These are phyloP conservation scores for Pangasius mekongensis DNA, from an alignment of 2,797 vertebrate species.

Conservation along the genomic window DNA sequence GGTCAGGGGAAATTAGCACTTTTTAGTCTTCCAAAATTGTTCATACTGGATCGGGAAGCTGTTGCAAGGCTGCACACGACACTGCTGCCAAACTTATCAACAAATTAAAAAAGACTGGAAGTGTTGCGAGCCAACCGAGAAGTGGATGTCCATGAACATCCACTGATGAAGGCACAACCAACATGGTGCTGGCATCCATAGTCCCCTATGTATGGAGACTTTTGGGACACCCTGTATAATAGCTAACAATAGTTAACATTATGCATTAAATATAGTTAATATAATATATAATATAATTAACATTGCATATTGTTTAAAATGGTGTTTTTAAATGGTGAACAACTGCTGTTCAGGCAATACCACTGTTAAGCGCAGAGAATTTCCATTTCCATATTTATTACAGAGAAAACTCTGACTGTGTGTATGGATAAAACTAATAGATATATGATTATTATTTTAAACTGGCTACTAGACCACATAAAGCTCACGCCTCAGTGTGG, in stretches of 20 bases:
- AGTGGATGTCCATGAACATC: too few relatives aligned
- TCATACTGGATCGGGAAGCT: too few relatives aligned
- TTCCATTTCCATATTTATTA: neutral
- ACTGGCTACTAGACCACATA: neutral
- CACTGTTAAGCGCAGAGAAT: neutral
- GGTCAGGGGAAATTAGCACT: too few relatives aligned
- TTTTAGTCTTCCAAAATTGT: too few relatives aligned
- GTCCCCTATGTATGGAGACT: too few relatives aligned
- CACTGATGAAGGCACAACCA: too few relatives aligned
- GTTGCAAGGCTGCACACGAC: too few relatives aligned
- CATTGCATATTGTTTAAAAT: neutral
- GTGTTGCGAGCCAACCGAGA: too few relatives aligned
- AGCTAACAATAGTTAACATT: neutral
- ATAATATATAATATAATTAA: too few relatives aligned
- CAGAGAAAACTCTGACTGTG: slow-evolving; percentile 5
- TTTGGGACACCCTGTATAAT: neutral
- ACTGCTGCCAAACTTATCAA: too few relatives aligned
- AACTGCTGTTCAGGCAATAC: neutral
- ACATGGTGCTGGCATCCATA: too few relatives aligned
- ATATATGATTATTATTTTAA: slow-evolving; percentile 12
- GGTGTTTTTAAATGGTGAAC: neutral
- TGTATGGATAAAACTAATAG: neutral
- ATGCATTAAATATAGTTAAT: neutral
- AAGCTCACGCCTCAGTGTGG: slow-evolving; percentile 27
- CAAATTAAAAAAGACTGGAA: too few relatives aligned